Evolutionary conservation across 2,888 invertebrate genomes (phyloP), one percentile per base, ranked within the genome.

Genomic region (Scrobipalpa costella): DNA sequence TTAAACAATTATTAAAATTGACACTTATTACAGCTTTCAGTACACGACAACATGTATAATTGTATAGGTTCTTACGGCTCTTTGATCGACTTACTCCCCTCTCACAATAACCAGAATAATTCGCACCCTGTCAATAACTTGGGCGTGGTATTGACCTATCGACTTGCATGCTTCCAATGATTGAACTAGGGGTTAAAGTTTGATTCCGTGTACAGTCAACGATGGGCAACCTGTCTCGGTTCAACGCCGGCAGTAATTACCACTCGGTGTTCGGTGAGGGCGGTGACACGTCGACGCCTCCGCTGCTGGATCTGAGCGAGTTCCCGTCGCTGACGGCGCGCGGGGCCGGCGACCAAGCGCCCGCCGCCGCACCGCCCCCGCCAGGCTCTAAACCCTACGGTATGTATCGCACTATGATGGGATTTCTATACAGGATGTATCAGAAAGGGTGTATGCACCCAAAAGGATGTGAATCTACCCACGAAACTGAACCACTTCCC

Each of bases 361-460:
- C 94, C 71, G 94, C 96, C 81, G 96, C 96, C 79, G 96, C 95
- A 92, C 95, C 96, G 67, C 96, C 97, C 69, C 96, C 97, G 91
- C 96, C 97, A 71, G 97, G 97, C 86, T 96, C 96, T 92, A 97
- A 97, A 93, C 97, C 97, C 88, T 97, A 97, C 93, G 97, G 96
- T 96, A 87, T 91, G 92, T 88, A 80, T 19, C 19, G 17, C 44
- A n/a, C 7, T 44, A n/a, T 6, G n/a, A 40, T 1, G 1, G 7
- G 40, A 11, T 3, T 13, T 40, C 13, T 49, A 49, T n/a, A n/a
- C n/a, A n/a, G n/a, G n/a, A n/a, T n/a, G n/a, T n/a, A n/a, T n/a
- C n/a, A n/a, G n/a, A n/a, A n/a, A n/a, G n/a, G n/a, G n/a, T n/a
- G n/a, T n/a, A n/a, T n/a, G n/a, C n/a, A n/a, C n/a, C n/a, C n/a